These are phyloP conservation scores for Saguinus imperator DNA, from an alignment of 2,113 vertebrate genomes.

Conservation along the genomic window DNA sequence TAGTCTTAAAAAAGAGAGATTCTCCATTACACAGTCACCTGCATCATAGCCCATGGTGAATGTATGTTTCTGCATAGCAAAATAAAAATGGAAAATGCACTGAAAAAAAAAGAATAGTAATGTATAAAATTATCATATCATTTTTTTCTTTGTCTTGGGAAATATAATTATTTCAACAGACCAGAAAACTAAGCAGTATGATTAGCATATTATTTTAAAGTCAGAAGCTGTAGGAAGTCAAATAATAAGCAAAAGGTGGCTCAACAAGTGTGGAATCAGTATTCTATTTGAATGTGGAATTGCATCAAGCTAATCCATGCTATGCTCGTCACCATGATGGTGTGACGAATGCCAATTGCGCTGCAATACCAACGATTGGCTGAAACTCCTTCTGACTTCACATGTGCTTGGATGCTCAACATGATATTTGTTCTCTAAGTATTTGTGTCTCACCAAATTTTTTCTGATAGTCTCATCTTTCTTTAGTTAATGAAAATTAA, in stretches of 20 bases:
- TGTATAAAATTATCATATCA: neutral
- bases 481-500: neutral
- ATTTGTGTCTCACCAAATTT: neutral
- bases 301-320: neutral
- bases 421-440: too few relatives aligned
- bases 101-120: neutral
- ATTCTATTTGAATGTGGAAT: neutral
- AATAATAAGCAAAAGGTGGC: constrained; percentile 26
- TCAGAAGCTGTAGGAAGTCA: neutral
- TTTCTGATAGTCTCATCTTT: neutral
- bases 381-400: fast-evolving
- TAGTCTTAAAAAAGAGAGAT: too few relatives aligned
- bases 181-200: neutral
- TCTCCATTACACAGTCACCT: too few relatives aligned
- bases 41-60: too few relatives aligned
- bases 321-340: neutral
- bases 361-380: fast-evolving
- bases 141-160: constrained; percentile 31
- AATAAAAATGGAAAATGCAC: too few relatives aligned
- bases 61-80: too few relatives aligned
- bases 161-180: constrained; percentile 37
- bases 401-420: neutral
- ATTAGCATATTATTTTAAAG: constrained; percentile 57
- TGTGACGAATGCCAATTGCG: neutral
- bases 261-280: neutral